Conservation (phyloP, 1,140 invertebrate genomes). For the Acromyrmex echinatior region DNA sequence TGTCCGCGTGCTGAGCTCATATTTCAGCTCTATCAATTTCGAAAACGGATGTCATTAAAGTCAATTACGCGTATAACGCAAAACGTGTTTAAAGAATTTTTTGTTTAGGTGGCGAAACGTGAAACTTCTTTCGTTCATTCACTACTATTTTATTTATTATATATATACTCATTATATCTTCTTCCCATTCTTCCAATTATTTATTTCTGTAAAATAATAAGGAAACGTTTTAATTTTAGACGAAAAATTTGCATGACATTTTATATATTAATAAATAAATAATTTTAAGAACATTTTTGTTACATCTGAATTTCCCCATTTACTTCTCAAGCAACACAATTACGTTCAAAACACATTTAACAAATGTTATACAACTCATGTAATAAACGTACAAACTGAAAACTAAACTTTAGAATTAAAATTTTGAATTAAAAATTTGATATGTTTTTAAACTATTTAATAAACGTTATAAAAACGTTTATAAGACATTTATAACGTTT, state of each 20-base stretch:
- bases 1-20: slow-evolving; percentile 30
- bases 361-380: too few species aligned
- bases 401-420: too few species aligned
- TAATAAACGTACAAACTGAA: too few species aligned
- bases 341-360: too few species aligned
- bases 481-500: too few species aligned
- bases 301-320: too few species aligned
- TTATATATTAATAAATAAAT: slow-evolving; percentile 2
- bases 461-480: too few species aligned
- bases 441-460: too few species aligned
- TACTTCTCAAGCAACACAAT: too few species aligned
- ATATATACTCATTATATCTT: not conserved
- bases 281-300: not conserved
- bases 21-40: slow-evolving; percentile 31
- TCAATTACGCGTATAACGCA: slow-evolving; percentile 30
- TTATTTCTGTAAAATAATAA: not conserved
- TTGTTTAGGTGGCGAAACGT: slow-evolving; percentile 8
- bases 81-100: not conserved
- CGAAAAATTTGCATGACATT: not conserved
- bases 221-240: not conserved
- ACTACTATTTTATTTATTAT: not conserved
- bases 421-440: too few species aligned
- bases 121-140: not conserved
- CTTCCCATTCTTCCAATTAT: not conserved
- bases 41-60: slow-evolving; percentile 36